Evolutionary conservation across 2,113 vertebrate species (phyloP), one percentile per base, ranked within the genome.

Genomic region (Aegithalos caudatus): DNA sequence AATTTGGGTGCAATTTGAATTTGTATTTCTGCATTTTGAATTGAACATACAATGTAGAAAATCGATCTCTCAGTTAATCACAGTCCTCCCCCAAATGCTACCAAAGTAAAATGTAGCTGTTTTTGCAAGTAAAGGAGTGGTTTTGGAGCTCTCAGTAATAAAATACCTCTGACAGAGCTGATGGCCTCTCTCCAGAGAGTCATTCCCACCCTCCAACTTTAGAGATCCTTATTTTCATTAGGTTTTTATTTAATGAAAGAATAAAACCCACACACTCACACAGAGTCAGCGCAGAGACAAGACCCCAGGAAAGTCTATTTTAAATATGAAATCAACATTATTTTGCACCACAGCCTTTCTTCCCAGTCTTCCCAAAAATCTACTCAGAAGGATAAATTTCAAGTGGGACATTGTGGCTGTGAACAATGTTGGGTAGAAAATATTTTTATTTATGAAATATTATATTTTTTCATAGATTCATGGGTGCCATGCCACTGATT

Each of bases 201-300:
- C 90, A 77, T 72, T 92, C 25, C 58, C 7, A 2, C 22, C 31
- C 62, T 83, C 53, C 61, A 38, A 8, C n/a, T 91, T 67, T 4
- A 72, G 14, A 48, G 50, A 42, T 60, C 73, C 71, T 92, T 44
- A 56, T 93, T 90, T 89, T 87, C 44, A 76, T 94, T 87, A 38
- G 22, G 17, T 67, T 74, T 69, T 85, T 92, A 77, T 81, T 96
- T 94, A 82, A 85, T 90, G 50, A 51, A 61, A 86, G 71, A 44
- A 56, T 71, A 86, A 94, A 67, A 2, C 16, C n/a, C 70, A 11
- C 45, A 4, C 54, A 7, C 35, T 56, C 45, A 14, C 48, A n/a
- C 5, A 0, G 15, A 40, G 11, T 10, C 23, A 51, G 29, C 1
- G 1, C 9, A 11, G 81, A 78, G 66, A 47, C 37, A 42, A 81